Conservation (phyloP, 2,797 vertebrate genomes). For the Falco biarmicus region DNA sequence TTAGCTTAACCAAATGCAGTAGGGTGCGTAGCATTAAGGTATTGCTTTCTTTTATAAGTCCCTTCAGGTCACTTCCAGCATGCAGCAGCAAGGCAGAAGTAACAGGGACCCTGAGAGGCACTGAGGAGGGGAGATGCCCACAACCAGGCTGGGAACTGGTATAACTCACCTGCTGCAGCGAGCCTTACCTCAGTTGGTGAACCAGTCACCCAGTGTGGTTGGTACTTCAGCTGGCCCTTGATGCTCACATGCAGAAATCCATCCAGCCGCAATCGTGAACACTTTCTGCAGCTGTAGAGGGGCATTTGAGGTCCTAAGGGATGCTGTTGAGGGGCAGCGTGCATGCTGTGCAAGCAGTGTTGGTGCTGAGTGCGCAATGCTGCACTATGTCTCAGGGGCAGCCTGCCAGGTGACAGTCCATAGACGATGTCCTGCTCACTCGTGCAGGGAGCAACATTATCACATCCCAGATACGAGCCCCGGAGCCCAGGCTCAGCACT, state of each 20-base stretch:
- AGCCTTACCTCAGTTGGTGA: not conserved
- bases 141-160: not conserved
- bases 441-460: not conserved
- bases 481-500: not conserved
- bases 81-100: not conserved
- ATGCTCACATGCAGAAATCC: not conserved
- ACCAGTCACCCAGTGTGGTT: not conserved
- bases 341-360: too few species aligned
- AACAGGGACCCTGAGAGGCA: not conserved
- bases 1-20: not conserved
- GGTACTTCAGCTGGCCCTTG: not conserved
- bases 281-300: not conserved
- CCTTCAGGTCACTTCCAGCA: not conserved
- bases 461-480: not conserved
- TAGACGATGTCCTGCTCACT: not conserved
- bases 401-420: not conserved
- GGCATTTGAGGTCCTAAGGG: not conserved
- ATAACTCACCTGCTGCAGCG: not conserved
- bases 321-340: rapidly evolving
- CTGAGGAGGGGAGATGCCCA: not conserved
- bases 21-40: not conserved
- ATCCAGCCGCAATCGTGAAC: not conserved
- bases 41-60: too few species aligned
- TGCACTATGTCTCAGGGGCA: not conserved
- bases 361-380: rapidly evolving